These are phyloP conservation scores for Stichopus chloronotus DNA, from an alignment of 35 echinoderm and acorn worm genomes.

Conservation along the genomic window DNA sequence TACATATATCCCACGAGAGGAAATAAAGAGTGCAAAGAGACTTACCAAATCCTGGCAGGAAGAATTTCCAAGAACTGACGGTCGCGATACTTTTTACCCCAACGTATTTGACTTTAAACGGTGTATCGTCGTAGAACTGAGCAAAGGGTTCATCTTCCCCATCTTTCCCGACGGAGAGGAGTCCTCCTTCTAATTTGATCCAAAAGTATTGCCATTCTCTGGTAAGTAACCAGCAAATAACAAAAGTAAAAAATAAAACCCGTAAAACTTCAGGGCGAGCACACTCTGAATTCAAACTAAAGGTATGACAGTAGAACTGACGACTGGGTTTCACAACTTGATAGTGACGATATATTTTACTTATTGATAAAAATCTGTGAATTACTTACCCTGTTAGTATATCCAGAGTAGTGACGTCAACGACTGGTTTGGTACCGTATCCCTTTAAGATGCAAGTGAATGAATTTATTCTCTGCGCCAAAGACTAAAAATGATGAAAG, in stretches of 20 bases:
- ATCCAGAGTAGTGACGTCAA: background rate
- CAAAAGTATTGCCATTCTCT: slow-evolving; percentile 27
- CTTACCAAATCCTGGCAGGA: slow-evolving; percentile 18
- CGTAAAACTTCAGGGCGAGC: too few relatives aligned
- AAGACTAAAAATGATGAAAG: background rate
- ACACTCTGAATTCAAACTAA: too few relatives aligned
- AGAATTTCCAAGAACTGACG: slow-evolving; percentile 27
- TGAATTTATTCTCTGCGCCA: background rate
- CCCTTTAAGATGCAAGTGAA: slow-evolving; percentile 17
- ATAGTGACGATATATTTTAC: too few relatives aligned
- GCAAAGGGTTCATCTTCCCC: background rate
- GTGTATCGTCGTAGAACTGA: background rate
- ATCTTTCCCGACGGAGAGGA: slow-evolving; percentile 6
- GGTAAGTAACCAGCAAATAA: background rate
- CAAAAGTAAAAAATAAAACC: too few relatives aligned
- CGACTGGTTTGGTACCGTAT: background rate
- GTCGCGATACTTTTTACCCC: slow-evolving; percentile 4
- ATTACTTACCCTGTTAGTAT: background rate
- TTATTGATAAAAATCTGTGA: too few relatives aligned
- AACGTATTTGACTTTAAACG: slow-evolving; percentile 22
- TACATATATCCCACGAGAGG: background rate
- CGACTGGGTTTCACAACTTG: too few relatives aligned
- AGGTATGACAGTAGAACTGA: too few relatives aligned
- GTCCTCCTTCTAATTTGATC: background rate
- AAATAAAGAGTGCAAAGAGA: background rate